These are phyloP conservation scores for Formica selysi DNA, from an alignment of 1,140 invertebrate species.

Conservation along the genomic window DNA sequence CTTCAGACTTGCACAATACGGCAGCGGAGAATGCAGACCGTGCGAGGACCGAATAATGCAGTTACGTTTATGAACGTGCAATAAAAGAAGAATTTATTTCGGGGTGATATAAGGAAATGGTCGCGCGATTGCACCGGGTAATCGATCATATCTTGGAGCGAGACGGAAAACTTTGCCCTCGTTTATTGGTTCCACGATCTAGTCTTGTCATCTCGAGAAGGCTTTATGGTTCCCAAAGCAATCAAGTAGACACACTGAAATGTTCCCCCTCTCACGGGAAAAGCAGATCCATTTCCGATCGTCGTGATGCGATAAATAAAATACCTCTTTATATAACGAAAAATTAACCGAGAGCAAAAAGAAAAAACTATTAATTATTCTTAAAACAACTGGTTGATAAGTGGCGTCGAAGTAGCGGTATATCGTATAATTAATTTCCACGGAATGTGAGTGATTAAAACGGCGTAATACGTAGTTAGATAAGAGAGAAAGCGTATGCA, in stretches of 20 bases:
- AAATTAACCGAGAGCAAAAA: not conserved
- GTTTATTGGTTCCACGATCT: slow-evolving; percentile 39
- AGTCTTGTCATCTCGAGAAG: slow-evolving; percentile 19
- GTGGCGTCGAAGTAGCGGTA: not conserved
- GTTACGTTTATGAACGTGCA: slow-evolving; percentile 25
- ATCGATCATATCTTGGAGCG: slow-evolving; percentile 45
- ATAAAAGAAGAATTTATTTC: slow-evolving; percentile 54
- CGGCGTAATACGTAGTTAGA: too few species aligned
- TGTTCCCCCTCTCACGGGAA: not conserved
- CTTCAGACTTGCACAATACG: not conserved
- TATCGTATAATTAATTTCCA: not conserved
- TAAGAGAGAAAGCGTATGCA: not conserved
- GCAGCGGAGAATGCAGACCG: slow-evolving; percentile 5
- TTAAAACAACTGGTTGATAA: not conserved
- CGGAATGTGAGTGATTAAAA: not conserved
- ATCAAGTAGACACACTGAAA: slow-evolving; percentile 1
- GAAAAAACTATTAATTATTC: not conserved
- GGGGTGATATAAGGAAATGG: slow-evolving; percentile 18
- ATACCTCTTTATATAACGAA: not conserved
- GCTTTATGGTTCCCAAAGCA: slow-evolving; percentile 10
- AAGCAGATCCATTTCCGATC: slow-evolving; percentile 12
- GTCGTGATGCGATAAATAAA: not conserved
- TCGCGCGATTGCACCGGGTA: not conserved
- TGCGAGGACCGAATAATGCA: slow-evolving; percentile 35
- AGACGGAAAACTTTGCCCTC: slow-evolving; percentile 11